Conservation (phyloP, 1,140 invertebrate species). For the Drosophila funebris region DNA sequence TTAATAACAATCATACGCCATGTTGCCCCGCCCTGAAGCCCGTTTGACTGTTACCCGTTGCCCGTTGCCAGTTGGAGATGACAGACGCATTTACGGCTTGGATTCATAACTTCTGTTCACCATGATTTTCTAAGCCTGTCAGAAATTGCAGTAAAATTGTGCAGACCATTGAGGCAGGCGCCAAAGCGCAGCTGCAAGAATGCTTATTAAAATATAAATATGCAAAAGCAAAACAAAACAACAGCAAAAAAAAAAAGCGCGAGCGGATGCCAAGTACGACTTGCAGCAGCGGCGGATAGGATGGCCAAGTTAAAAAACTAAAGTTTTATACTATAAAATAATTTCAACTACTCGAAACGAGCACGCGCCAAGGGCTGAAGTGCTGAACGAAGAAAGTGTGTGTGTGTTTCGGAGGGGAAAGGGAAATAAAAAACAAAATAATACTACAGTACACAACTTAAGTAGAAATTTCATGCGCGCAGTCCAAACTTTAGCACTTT, state of each 20-base stretch:
- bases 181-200: slow-evolving; percentile 74
- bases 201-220: slow-evolving; percentile 83
- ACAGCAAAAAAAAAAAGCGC: slow-evolving; percentile 42
- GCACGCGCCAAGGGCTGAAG: slow-evolving; percentile 58
- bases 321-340: slow-evolving; percentile 82
- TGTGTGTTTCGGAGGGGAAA: neutral
- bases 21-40: slow-evolving; percentile 44
- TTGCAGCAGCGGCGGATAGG: neutral
- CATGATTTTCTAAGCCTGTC: slow-evolving; percentile 79
- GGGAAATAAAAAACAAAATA: slow-evolving; percentile 19
- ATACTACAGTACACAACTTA: slow-evolving; percentile 72
- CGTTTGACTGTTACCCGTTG: neutral
- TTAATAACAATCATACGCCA: slow-evolving; percentile 82
- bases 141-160: slow-evolving; percentile 81
- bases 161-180: slow-evolving; percentile 54
- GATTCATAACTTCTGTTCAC: slow-evolving; percentile 75
- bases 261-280: slow-evolving; percentile 40
- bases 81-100: slow-evolving; percentile 61
- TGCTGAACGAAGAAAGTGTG: slow-evolving; percentile 2
- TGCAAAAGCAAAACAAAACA: slow-evolving; percentile 72
- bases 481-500: slow-evolving; percentile 77
- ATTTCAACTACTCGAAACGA: slow-evolving; percentile 78
- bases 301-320: slow-evolving; percentile 74
- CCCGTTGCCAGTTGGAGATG: slow-evolving; percentile 66
- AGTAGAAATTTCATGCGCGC: slow-evolving; percentile 79